Evolutionary conservation across 2,113 vertebrate species (phyloP), one percentile per base, ranked within the genome.

Genomic region (Corapipo altera): DNA sequence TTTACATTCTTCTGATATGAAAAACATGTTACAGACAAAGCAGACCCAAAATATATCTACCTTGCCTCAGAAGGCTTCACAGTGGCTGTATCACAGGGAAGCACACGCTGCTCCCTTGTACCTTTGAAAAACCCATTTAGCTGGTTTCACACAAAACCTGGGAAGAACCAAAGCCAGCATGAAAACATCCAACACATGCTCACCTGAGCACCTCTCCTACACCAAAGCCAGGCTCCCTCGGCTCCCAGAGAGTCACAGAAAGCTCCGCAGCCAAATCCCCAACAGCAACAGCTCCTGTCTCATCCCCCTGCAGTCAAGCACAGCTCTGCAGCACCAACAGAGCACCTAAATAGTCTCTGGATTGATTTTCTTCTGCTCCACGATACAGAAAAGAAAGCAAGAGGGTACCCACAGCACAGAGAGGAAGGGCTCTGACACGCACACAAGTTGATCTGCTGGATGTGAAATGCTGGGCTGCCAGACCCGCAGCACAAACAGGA

Each of bases 181-280:
- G 48, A 59, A 67, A 84, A 16, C 59, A 59, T 12, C 65, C 41
- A 69, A 11, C 4, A 3, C 49, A 76, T 2, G 1, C 48, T 37
- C 4, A 5, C 8, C 46, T 33, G 71, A 85, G n/a, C 48, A 52
- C 49, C 35, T 64, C 46, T 70, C 26, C 66, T 17, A 24, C 3
- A 4, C 57, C 4, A 3, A 15, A 65, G 41, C 17, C 58, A 57
- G 71, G 41, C 37, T 62, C 28, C 64, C 41, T 39, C 80, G 32
- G 8, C 48, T 59, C 44, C 44, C 71, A 46, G 30, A 0, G 0
- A 27, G 3, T 49, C 73, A 35, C 44, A 69, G 51, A 24, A 70
- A 80, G 71, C 37, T 84, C 69, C 52, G 62, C 93, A 92, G 39
- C 49, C 49, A 84, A 46, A 39, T 51, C 32, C 65, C 73, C 65